A percentile compares a stretch with the other conserved stretches of the same genome.
Evolutionary conservation across 2,113 vertebrate genomes (phyloP).

Genomic region (Heliornis fulica): DNA sequence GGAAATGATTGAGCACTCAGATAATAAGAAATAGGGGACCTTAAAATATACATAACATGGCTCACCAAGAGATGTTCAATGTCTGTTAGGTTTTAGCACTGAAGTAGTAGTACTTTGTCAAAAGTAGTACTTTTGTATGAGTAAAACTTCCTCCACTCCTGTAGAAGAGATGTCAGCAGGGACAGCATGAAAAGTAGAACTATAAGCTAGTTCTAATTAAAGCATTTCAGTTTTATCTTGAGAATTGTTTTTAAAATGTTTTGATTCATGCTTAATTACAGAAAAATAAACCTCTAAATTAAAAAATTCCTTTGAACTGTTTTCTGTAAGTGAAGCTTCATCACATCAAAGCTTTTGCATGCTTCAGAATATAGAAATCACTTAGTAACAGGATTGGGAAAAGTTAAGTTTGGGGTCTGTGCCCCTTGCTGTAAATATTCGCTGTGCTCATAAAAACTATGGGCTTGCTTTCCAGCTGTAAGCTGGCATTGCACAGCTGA

Average conservation of each 20-base stretch:
- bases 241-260: background rate
- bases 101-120: background rate
- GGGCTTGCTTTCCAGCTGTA: background rate
- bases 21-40: background rate
- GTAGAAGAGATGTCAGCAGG: background rate
- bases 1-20: background rate
- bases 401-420: background rate
- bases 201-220: background rate
- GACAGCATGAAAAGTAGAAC: background rate
- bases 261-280: background rate
- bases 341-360: background rate
- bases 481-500: background rate
- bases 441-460: background rate
- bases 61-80: background rate
- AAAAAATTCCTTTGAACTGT: background rate
- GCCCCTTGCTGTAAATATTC: background rate
- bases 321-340: background rate
- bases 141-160: background rate
- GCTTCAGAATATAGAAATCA: background rate
- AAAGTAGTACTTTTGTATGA: too few relatives aligned
- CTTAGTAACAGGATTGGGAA: background rate
- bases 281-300: background rate
- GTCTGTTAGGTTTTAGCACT: background rate
- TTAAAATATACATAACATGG: background rate
- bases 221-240: background rate